phyloP scores from a whole-genome alignment of 2,113 vertebrate genomes.

The Anoura caudifer region DNA sequence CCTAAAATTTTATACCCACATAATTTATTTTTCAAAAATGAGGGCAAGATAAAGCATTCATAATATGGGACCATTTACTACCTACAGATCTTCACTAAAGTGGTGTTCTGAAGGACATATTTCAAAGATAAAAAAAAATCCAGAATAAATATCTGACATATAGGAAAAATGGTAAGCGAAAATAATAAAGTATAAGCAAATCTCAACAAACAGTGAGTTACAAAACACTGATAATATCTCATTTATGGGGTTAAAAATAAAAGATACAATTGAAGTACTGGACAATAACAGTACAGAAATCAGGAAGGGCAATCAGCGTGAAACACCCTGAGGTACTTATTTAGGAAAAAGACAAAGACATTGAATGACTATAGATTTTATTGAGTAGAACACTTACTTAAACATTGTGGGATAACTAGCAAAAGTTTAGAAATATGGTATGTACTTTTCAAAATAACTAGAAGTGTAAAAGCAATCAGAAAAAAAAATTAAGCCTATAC shows the following conservation, averaged over 20 bases:
- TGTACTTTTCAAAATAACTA: background rate
- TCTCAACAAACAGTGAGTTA: background rate
- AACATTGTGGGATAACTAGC: background rate
- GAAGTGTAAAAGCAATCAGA: background rate
- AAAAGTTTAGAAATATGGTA: background rate
- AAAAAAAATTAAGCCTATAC: background rate
- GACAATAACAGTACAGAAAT: background rate
- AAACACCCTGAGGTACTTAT: background rate
- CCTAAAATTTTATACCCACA: background rate
- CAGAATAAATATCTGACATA: background rate
- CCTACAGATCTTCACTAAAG: background rate
- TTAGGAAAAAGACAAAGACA: background rate
- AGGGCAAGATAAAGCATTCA: background rate
- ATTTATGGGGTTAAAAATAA: background rate
- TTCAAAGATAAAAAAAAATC: background rate
- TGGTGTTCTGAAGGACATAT: background rate
- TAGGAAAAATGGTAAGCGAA: background rate
- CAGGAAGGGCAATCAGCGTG: background rate
- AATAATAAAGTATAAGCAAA: background rate
- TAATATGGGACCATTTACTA: background rate
- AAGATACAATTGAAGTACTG: background rate
- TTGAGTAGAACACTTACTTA: background rate
- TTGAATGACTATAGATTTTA: background rate
- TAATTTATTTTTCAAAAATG: background rate
- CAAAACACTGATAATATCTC: background rate